phyloP scores from a whole-genome alignment of 1,140 invertebrate species.

The Littorina saxatilis region DNA sequence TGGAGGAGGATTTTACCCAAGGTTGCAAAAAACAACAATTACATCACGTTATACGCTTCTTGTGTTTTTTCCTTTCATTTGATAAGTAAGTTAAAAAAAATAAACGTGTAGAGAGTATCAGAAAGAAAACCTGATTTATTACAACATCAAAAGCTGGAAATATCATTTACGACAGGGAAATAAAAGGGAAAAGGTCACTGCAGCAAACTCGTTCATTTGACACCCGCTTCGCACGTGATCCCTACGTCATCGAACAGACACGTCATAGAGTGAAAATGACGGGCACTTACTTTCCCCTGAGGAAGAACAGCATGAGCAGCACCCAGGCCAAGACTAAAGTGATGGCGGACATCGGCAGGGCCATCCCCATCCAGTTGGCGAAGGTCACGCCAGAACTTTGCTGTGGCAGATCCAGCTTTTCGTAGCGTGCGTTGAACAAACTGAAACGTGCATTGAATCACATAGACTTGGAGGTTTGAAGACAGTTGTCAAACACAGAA shows the following conservation, averaged over 20 bases:
- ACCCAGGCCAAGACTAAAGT: slow-evolving; percentile 31
- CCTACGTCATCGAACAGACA: neutral
- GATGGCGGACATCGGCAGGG: slow-evolving; percentile 36
- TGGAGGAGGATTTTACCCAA: too few species aligned
- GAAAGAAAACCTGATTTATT: too few species aligned
- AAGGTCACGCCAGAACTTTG: slow-evolving; percentile 23
- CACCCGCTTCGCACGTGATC: too few species aligned
- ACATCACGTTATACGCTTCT: too few species aligned
- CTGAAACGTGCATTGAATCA: neutral
- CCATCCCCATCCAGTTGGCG: slow-evolving; percentile 41
- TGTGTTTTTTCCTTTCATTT: too few species aligned
- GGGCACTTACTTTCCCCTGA: slow-evolving; percentile 77
- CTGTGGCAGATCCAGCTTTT: neutral
- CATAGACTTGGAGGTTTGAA: neutral
- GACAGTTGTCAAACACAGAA: neutral
- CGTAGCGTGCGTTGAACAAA: slow-evolving; percentile 30
- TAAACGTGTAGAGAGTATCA: too few species aligned
- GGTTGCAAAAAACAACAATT: too few species aligned
- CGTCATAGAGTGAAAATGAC: neutral
- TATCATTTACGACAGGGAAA: too few species aligned
- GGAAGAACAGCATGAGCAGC: slow-evolving; percentile 31
- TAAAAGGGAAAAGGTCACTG: too few species aligned
- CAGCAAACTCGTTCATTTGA: too few species aligned
- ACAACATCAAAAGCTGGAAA: too few species aligned
- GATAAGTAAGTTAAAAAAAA: too few species aligned